Percentiles rank a stretch among this genome's conserved stretches.
These are phyloP conservation scores for Platycercus adscitus DNA, from an alignment of 2,113 vertebrate genomes.

Conservation along the genomic window DNA sequence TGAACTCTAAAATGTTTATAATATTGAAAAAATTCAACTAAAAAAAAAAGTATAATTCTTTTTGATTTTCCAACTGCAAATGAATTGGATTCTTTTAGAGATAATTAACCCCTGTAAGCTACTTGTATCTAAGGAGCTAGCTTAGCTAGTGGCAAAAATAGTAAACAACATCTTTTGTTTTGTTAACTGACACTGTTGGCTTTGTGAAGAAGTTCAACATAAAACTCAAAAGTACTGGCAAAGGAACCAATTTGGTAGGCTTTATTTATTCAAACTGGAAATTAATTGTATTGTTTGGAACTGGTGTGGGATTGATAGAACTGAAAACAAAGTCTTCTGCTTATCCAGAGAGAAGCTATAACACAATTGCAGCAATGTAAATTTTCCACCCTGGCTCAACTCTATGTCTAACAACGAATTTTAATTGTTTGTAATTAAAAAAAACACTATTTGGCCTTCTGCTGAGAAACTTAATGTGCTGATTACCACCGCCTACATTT, in stretches of 20 bases:
- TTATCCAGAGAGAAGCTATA: slow-evolving; percentile 37
- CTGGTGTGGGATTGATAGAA: not conserved
- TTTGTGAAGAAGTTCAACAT: not conserved
- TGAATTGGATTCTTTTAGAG: not conserved
- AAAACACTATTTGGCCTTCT: slow-evolving; percentile 31
- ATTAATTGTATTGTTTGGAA: slow-evolving; percentile 56
- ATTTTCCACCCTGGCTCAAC: not conserved
- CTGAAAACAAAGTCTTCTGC: slow-evolving; percentile 33
- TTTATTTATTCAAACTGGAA: slow-evolving; percentile 53
- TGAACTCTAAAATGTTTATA: not conserved
- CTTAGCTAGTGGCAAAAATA: slow-evolving; percentile 37
- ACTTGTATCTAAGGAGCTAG: not conserved
- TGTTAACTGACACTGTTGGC: not conserved
- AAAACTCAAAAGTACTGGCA: not conserved
- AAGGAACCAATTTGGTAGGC: slow-evolving; percentile 5
- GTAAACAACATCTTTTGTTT: slow-evolving; percentile 39
- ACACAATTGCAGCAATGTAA: slow-evolving; percentile 21
- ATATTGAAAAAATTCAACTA: not conserved
- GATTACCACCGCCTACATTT: not conserved
- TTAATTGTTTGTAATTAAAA: not conserved
- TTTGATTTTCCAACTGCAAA: not conserved
- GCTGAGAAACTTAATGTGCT: not conserved
- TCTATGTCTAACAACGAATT: slow-evolving; percentile 4
- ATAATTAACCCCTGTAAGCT: slow-evolving; percentile 4
- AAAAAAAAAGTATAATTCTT: slow-evolving; percentile 48